Base-by-base conservation (phyloP, 1,140 invertebrate species). In the Wiebesia pumilae region DNA sequence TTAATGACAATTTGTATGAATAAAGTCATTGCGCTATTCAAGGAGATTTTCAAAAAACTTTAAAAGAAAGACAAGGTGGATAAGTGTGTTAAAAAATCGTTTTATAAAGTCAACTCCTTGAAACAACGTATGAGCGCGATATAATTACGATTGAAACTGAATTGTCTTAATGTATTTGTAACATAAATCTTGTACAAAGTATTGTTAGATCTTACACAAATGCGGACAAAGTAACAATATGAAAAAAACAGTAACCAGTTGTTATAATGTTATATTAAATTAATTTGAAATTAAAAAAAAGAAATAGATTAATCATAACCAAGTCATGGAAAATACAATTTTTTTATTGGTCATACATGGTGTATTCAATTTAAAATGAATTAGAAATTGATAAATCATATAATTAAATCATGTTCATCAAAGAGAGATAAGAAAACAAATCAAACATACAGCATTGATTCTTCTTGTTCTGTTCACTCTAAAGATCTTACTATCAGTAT, bases 101-200 rank as follows among this genome's bases (percentile, higher is more conserved):
- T 87, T 84, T 88, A 83, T 87, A 87, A 87, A 47, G 71, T 83
- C 30, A 38, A 35, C 40, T 88, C 43, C 81, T 87, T 85, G 67
- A 47, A 89, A 86, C 81, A 89, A 89, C 87, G 86, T 81, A 81
- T 83, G 75, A 89, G 67, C 87, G 88, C 80, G 80, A 79, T 90
- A 89, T 89, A 90, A n/a, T n/a, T 90, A 78, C 77, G n/a, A 82
- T 81, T 82, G 73, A 90, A 91, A 93, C 88, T 91, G 90, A 89
- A 90, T 90, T 91, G 88, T 93, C 91, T 91, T 93, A 93, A 92
- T 93, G 92, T 92, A 93, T 93, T 92, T 93, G 92, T 93, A 93
- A 91, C 89, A 94, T 93, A 93, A 91, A 93, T 91, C 90, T 92
- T 94, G 92, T 93, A 94, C 92, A 94, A 94, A 93, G 91, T 93